Conservation (phyloP, 2,113 vertebrate genomes). For the Caranx melampygus region DNA sequence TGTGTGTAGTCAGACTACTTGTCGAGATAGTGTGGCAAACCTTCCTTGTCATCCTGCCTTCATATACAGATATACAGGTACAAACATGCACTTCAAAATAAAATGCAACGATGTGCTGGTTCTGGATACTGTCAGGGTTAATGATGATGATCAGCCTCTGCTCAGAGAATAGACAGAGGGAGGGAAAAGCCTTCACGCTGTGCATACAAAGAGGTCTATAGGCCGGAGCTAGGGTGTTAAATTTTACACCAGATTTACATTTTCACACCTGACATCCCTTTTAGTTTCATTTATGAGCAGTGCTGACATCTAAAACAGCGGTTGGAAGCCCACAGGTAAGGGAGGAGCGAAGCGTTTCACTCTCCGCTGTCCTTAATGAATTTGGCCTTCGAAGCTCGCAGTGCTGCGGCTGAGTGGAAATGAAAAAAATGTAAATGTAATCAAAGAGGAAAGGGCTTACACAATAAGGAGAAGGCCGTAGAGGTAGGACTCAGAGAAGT, state of each 20-base stretch:
- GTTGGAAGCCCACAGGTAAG: conserved; percentile 1
- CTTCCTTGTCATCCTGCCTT: too few relatives aligned
- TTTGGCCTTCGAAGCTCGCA: conserved; percentile 19
- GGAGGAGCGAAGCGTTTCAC: not conserved
- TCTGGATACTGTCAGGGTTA: not conserved
- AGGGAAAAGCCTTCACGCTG: not conserved
- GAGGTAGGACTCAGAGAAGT: conserved; percentile 91
- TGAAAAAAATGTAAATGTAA: conserved; percentile 41
- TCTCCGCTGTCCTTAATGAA: not conserved
- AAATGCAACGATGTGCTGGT: not conserved
- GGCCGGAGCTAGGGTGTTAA: not conserved
- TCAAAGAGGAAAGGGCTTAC: conserved; percentile 83
- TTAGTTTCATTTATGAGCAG: not conserved
- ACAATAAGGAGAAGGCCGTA: conserved; percentile 92
- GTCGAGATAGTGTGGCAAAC: too few relatives aligned
- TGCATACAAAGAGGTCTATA: not conserved
- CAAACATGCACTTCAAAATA: too few relatives aligned
- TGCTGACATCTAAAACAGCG: not conserved
- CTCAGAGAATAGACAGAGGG: not conserved
- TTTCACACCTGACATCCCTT: not conserved
- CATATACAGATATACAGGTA: too few relatives aligned
- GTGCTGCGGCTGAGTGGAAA: not conserved
- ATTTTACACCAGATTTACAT: not conserved
- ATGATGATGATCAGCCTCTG: not conserved
- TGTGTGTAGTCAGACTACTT: too few relatives aligned